A percentile compares a stretch with the other conserved stretches of the same genome.
phyloP scores from a whole-genome alignment of 2,113 vertebrate genomes.

The Bufo gargarizans region DNA sequence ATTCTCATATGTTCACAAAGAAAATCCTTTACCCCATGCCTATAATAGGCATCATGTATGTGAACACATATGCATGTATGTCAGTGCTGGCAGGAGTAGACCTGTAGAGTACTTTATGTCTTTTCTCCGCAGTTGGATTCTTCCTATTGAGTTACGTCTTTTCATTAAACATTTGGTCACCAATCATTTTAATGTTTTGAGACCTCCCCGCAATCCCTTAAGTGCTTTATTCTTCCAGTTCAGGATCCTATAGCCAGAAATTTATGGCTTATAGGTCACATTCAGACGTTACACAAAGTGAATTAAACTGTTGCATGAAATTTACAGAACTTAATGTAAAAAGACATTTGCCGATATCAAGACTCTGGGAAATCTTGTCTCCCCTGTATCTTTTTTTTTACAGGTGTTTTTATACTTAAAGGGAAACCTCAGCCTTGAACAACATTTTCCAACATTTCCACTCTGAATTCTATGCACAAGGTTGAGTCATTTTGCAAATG shows the following conservation, averaged over 20 bases:
- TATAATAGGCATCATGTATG: not conserved
- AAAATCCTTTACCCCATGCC: not conserved
- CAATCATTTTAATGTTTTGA: slow-evolving; percentile 57
- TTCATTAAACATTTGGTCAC: slow-evolving; percentile 47
- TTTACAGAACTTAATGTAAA: slow-evolving; percentile 22
- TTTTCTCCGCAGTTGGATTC: slow-evolving; percentile 20
- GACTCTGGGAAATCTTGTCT: not conserved
- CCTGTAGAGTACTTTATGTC: not conserved
- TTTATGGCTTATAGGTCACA: slow-evolving; percentile 36
- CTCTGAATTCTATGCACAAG: not conserved
- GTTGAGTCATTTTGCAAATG: not conserved
- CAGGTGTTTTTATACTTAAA: slow-evolving; percentile 24
- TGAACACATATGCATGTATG: not conserved
- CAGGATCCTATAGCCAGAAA: slow-evolving; percentile 23
- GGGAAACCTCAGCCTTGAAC: not conserved
- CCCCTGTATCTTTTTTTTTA: not conserved
- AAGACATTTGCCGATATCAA: slow-evolving; percentile 15
- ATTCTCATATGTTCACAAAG: no score
- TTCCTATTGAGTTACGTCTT: slow-evolving; percentile 38
- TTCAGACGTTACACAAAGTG: slow-evolving; percentile 43
- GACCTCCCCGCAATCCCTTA: slow-evolving; percentile 54
- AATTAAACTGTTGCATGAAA: slow-evolving; percentile 12
- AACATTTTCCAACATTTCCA: not conserved
- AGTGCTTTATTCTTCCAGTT: slow-evolving; percentile 51
- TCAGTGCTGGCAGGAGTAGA: not conserved